These are phyloP conservation scores for Galeopterus variegatus DNA, from an alignment of 2,113 vertebrate species.

Conservation along the genomic window DNA sequence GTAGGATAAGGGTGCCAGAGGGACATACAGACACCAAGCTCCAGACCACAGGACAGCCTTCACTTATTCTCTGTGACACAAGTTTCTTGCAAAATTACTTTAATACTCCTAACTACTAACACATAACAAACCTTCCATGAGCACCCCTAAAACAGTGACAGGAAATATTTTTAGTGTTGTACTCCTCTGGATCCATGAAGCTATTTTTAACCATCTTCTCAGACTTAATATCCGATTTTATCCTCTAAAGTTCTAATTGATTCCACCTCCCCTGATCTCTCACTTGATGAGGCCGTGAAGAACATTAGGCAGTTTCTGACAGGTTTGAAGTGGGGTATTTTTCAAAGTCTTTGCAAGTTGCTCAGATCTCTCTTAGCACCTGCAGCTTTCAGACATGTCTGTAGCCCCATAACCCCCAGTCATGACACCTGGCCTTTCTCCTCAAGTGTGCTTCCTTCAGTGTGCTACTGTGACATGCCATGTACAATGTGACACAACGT, in stretches of 20 bases:
- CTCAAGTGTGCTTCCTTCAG: background rate
- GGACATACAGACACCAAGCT: background rate
- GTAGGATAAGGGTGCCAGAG: background rate
- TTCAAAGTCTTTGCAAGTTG: slow-evolving; percentile 32
- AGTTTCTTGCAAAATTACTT: background rate
- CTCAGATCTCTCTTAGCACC: slow-evolving; percentile 72
- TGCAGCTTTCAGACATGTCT: background rate
- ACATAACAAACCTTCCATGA: background rate
- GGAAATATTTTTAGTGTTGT: slow-evolving; percentile 41
- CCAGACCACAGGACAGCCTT: background rate
- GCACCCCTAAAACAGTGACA: background rate
- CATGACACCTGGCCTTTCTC: background rate
- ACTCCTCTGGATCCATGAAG: slow-evolving; percentile 56
- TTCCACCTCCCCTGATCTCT: slow-evolving; percentile 85
- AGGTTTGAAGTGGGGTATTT: slow-evolving; percentile 58
- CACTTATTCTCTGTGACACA: background rate
- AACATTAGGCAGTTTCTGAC: slow-evolving; percentile 64
- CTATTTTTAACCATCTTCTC: slow-evolving; percentile 80
- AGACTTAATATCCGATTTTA: slow-evolving; percentile 86
- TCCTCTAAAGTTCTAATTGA: slow-evolving; percentile 84
- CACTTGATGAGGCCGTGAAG: slow-evolving; percentile 82
- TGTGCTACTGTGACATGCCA: background rate
- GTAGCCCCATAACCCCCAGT: too few relatives aligned
- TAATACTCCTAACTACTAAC: background rate
- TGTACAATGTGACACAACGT: rapidly evolving